Conservation (phyloP, 2,888 invertebrate species). For the Aleiodes leptofemur region DNA sequence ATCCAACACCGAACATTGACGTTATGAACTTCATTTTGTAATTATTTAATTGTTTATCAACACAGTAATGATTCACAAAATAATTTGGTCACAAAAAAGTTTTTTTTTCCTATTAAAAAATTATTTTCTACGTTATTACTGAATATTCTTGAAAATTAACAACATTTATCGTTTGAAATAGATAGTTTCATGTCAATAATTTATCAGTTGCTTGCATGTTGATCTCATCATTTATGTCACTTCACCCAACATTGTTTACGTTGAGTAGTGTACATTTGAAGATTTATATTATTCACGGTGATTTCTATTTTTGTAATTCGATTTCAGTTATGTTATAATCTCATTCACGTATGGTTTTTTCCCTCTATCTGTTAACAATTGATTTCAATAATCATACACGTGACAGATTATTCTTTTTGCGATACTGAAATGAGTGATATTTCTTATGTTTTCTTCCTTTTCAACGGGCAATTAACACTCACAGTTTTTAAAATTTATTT, state of each 20-base stretch:
- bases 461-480: too few relatives aligned
- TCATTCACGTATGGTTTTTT: too few relatives aligned
- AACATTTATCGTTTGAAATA: constrained; percentile 42
- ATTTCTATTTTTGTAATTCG: too few relatives aligned
- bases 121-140: constrained; percentile 16
- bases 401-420: too few relatives aligned
- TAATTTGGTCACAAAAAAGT: constrained; percentile 17
- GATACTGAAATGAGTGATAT: too few relatives aligned
- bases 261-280: too few relatives aligned
- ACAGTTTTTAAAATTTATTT: too few relatives aligned
- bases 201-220: constrained; percentile 48
- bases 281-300: too few relatives aligned
- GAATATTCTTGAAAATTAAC: background rate
- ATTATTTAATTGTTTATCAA: constrained; percentile 54
- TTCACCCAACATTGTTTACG: constrained; percentile 69
- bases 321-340: too few relatives aligned
- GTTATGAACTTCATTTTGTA: constrained; percentile 72
- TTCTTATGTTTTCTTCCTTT: too few relatives aligned
- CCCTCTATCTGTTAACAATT: too few relatives aligned
- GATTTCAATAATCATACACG: too few relatives aligned
- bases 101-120: background rate
- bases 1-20: constrained; percentile 70
- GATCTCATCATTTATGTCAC: constrained; percentile 63
- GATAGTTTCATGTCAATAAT: constrained; percentile 36
- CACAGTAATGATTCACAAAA: constrained; percentile 1